Base-by-base conservation (phyloP, 2,888 invertebrate species). In the Caradrina kadenii region DNA sequence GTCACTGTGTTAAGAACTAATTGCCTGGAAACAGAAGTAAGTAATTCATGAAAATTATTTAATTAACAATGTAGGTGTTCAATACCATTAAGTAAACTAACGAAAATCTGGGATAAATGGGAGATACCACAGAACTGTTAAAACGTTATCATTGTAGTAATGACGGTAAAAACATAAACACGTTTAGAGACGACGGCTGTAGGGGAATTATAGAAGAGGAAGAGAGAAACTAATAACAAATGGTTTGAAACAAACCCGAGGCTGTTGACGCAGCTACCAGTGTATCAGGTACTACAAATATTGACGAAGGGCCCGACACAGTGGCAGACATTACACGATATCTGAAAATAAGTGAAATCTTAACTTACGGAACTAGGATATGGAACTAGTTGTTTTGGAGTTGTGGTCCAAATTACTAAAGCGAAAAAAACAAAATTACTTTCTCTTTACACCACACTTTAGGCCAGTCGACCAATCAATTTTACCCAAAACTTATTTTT, bases 381-480 rank as follows among this genome's bases (percentile, higher is more conserved):
- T 13, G 11, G 13, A 39, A 39, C 39, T 1, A 13, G 11, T 13
- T 39, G 11, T 39, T 39, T 39, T 39, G 13, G 11, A 13, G 39
- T 39, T 39, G 13, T 39, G 39, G 13, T 13, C 2, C 39, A 39
- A 35, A 35, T 35, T 35, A 35, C 35, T 35, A 8, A 35, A 35
- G 35, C 35, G 48, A 10, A 21, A 19, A 52, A 56, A 71, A 58
- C 17, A 58, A 64, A 56, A 55, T 56, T 26, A 35, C 74, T 71
- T 75, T 75, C 67, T 71, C 56, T 58, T 52, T 52, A 39, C 54
- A 42, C 69, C 56, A 53, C 67, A 48, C 50, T 26, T 55, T 75
- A 48, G 39, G 45, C 22, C 15, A 54, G 49, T 17, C 35, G 45
- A 53, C 21, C 26, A 56, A 73, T 52, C 15, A 48, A 21, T 26